These are phyloP conservation scores for Drosophila hamatofila DNA, from an alignment of 2,888 invertebrate species.

Conservation along the genomic window DNA sequence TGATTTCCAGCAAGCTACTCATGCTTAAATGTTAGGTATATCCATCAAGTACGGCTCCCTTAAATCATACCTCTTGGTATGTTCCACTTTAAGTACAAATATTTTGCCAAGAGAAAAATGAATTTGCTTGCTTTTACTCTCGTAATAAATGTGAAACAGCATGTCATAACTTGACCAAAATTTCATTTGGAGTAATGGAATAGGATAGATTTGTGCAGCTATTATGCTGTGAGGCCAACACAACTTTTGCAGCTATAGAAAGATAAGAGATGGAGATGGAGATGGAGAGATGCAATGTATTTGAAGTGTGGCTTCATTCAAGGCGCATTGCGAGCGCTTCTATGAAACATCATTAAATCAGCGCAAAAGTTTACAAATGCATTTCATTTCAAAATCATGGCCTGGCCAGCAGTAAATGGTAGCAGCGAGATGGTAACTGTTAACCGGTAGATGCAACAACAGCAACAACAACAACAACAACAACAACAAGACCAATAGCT, in stretches of 20 bases:
- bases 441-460: constrained; percentile 34
- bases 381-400: constrained; percentile 74
- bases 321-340: constrained; percentile 32
- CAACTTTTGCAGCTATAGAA: background rate
- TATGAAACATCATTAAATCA: constrained; percentile 73
- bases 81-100: too few relatives aligned
- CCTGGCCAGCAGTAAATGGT: constrained; percentile 33
- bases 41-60: too few relatives aligned
- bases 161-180: background rate
- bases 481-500: too few relatives aligned
- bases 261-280: background rate
- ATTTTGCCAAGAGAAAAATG: background rate
- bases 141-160: background rate
- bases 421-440: constrained; percentile 29
- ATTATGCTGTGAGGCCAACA: background rate
- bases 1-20: too few relatives aligned
- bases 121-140: too few relatives aligned
- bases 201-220: constrained; percentile 1
- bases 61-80: too few relatives aligned
- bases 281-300: background rate
- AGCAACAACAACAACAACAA: background rate
- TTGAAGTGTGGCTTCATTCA: constrained; percentile 37
- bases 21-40: too few relatives aligned
- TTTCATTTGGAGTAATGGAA: constrained; percentile 1
- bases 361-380: constrained; percentile 65